phyloP scores from a whole-genome alignment of 2,888 invertebrate species.

The Cataglyphis livida region DNA sequence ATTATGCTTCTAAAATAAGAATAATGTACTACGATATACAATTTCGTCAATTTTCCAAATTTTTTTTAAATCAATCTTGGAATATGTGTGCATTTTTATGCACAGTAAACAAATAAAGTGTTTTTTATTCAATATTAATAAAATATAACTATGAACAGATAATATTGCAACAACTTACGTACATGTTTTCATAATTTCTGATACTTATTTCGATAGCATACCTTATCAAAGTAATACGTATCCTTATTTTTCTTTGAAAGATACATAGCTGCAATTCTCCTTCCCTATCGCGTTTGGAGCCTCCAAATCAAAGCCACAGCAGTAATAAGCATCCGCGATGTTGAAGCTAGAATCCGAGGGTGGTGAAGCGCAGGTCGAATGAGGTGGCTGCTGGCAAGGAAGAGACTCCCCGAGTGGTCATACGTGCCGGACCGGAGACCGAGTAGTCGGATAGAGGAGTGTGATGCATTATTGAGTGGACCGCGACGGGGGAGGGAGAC shows the following conservation, averaged over 20 bases:
- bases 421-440: slow-evolving; percentile 77
- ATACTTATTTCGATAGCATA: neutral
- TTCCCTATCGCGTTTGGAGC: slow-evolving; percentile 59
- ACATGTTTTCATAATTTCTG: neutral
- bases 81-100: neutral
- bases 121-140: neutral
- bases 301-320: slow-evolving; percentile 83
- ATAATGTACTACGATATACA: neutral
- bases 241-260: slow-evolving; percentile 77
- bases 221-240: slow-evolving; percentile 76
- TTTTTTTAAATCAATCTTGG: neutral
- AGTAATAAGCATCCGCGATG: slow-evolving; percentile 82
- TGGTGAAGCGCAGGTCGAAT: slow-evolving; percentile 59
- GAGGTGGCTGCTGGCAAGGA: slow-evolving; percentile 73
- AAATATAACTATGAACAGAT: neutral
- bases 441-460: slow-evolving; percentile 77
- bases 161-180: neutral
- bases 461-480: slow-evolving; percentile 85
- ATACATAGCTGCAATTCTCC: slow-evolving; percentile 68
- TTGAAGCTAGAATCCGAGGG: slow-evolving; percentile 59
- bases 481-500: slow-evolving; percentile 74
- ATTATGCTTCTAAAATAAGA: neutral
- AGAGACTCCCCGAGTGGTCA: slow-evolving; percentile 76
- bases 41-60: neutral
- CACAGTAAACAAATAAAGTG: neutral